Conservation (phyloP, 2,888 invertebrate genomes). For the Cataglyphis rosenhaueri region DNA sequence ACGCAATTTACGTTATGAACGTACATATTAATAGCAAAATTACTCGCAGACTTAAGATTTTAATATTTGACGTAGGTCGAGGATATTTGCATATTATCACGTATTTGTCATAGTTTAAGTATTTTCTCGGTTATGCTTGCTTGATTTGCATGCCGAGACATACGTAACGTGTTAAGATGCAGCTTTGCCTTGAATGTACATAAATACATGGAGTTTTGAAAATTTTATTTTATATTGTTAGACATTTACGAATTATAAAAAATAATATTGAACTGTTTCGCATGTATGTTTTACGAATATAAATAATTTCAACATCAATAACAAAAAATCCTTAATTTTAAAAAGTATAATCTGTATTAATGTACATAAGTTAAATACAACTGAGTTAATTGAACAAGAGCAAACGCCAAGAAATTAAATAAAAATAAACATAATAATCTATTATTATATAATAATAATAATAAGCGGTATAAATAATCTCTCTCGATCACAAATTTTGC, state of each 20-base stretch:
- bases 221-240: background rate
- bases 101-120: background rate
- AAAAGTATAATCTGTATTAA: background rate
- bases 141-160: constrained; percentile 1
- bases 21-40: background rate
- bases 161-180: constrained; percentile 32
- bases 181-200: constrained; percentile 31
- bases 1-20: background rate
- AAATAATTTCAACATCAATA: background rate
- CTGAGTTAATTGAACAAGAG: background rate
- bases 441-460: background rate
- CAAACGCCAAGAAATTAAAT: background rate
- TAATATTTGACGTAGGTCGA: background rate
- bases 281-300: background rate
- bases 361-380: background rate
- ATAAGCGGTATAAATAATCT: background rate
- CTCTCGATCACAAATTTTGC: background rate
- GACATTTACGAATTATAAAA: background rate
- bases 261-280: background rate
- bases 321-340: background rate
- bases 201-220: background rate
- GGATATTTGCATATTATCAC: background rate
- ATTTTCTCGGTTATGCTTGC: constrained; percentile 3
- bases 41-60: background rate
- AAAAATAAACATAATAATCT: background rate